Conservation (phyloP, 2,888 invertebrate species). For the Corbicula japonica region DNA sequence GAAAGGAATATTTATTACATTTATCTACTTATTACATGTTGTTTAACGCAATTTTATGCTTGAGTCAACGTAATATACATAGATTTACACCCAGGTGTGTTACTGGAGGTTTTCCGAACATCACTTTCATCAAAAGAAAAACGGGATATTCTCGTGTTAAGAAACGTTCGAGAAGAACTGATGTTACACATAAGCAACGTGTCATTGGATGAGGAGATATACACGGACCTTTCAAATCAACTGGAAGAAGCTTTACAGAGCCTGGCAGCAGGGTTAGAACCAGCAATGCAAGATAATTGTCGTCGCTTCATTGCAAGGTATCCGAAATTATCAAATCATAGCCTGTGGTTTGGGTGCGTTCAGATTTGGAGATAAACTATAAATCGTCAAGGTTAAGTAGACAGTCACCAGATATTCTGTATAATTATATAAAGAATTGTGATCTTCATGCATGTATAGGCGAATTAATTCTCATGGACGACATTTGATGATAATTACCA, state of each 20-base stretch:
- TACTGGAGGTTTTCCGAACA: conserved; percentile 3
- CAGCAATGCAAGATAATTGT: not conserved
- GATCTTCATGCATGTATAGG: too few species aligned
- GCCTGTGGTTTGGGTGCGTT: not conserved
- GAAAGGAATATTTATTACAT: too few species aligned
- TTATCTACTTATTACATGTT: too few species aligned
- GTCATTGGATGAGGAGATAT: not conserved
- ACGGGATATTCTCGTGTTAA: not conserved
- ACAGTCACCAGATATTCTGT: too few species aligned
- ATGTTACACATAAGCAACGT: not conserved
- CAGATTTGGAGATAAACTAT: too few species aligned
- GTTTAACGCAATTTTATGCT: too few species aligned
- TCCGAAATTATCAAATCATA: not conserved
- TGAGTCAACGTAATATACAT: too few species aligned
- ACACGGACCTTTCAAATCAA: not conserved
- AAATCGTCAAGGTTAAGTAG: too few species aligned
- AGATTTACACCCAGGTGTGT: not conserved
- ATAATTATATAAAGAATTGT: too few species aligned
- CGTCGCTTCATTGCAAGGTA: not conserved
- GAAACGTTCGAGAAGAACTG: conserved; percentile 3
- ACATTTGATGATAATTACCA: too few species aligned
- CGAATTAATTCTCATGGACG: too few species aligned
- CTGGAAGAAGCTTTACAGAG: not conserved
- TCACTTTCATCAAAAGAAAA: not conserved
- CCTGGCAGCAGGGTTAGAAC: not conserved